Evolutionary conservation across 92 coral and sea anemone species (phyloP).

Genomic region (Epizoanthus rinbou): DNA sequence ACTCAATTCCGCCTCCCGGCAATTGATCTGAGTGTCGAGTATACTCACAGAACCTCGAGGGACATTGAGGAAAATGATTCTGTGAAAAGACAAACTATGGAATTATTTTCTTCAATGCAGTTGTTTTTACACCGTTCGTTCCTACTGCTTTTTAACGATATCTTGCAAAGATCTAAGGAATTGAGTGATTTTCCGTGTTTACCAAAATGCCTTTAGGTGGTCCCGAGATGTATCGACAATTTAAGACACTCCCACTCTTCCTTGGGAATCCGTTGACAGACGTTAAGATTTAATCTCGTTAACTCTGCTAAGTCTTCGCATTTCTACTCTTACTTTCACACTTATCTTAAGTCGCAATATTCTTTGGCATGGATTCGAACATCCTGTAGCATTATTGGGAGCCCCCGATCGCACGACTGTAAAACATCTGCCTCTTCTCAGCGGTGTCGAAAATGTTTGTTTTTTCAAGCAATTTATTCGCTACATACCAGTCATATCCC

Average conservation of each 20-base stretch:
- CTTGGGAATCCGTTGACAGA: slow-evolving; percentile 20
- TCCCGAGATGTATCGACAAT: not conserved
- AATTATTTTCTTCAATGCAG: not conserved
- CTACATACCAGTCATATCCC: slow-evolving; percentile 10
- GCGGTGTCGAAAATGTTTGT: not conserved
- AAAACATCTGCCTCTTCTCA: not conserved
- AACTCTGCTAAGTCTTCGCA: not conserved
- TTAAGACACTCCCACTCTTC: not conserved
- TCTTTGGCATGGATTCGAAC: not conserved
- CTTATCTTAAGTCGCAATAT: not conserved
- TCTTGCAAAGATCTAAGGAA: not conserved
- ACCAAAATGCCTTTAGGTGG: not conserved
- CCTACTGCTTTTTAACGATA: not conserved
- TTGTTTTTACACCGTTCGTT: not conserved
- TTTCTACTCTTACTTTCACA: not conserved
- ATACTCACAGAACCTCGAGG: not conserved
- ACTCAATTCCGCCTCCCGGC: slow-evolving; percentile 22
- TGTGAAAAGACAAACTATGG: not conserved
- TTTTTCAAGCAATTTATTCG: slow-evolving; percentile 1
- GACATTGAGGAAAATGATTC: not conserved
- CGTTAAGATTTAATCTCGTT: slow-evolving; percentile 32
- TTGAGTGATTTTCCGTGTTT: not conserved
- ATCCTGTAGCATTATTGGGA: not conserved
- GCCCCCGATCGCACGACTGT: not conserved
- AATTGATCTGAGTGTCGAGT: slow-evolving; percentile 10